A percentile compares a stretch with the other conserved stretches of the same genome.
Evolutionary conservation across 2,888 invertebrate genomes (phyloP).

Genomic region (Euzophera pinguis): DNA sequence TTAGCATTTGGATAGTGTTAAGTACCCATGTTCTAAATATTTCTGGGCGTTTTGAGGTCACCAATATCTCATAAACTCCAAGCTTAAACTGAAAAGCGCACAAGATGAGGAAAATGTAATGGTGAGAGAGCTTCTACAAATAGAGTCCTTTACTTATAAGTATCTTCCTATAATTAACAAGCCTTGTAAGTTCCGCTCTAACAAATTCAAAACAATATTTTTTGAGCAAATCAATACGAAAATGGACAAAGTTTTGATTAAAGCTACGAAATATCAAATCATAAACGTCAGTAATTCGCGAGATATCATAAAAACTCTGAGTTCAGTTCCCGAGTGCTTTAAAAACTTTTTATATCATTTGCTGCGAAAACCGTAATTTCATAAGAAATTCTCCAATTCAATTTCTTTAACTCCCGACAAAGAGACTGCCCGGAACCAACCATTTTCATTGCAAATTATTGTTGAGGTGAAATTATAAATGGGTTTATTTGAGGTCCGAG

Average conservation of each 20-base stretch:
- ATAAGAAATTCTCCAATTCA: slow-evolving; percentile 27
- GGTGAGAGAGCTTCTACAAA: no score
- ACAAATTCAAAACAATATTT: neutral
- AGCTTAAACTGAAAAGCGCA: no score
- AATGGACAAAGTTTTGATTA: slow-evolving; percentile 12
- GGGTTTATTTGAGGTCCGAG: slow-evolving; percentile 27
- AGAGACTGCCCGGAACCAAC: slow-evolving; percentile 20
- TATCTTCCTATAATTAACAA: no score
- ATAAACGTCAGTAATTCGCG: slow-evolving; percentile 25
- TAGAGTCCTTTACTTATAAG: no score
- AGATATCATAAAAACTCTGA: slow-evolving; percentile 33
- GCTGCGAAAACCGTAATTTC: slow-evolving; percentile 28
- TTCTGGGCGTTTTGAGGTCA: no score
- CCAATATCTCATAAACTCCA: no score
- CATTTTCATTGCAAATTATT: slow-evolving; percentile 34
- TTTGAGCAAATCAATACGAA: neutral
- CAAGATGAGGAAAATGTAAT: no score
- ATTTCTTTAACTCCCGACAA: slow-evolving; percentile 30
- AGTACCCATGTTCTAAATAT: no score
- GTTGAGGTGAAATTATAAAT: slow-evolving; percentile 34
- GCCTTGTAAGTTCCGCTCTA: no score
- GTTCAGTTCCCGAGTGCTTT: slow-evolving; percentile 24
- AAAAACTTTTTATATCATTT: slow-evolving; percentile 34
- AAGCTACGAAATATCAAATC: slow-evolving; percentile 21
- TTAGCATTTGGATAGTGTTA: no score